Percentiles rank a stretch among this genome's conserved stretches.
phyloP scores from a whole-genome alignment of 1,140 invertebrate genomes.

The Saccostrea glomerata region DNA sequence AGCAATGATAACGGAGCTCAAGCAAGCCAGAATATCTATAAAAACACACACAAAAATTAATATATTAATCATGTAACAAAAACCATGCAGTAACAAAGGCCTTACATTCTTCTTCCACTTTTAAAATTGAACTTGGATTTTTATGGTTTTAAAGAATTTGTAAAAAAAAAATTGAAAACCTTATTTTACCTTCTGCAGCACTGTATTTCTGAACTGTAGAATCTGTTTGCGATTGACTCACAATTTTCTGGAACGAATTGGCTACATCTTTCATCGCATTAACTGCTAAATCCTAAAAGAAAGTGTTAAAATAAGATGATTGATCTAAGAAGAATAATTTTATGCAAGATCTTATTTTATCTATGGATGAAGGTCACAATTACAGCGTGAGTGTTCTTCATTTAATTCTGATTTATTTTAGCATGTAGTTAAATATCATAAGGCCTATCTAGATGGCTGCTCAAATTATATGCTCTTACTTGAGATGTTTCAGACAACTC shows the following conservation, averaged over 20 bases:
- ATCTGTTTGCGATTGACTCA: slow-evolving; percentile 53
- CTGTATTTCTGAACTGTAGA: slow-evolving; percentile 59
- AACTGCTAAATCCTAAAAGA: slow-evolving; percentile 57
- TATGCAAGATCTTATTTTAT: not conserved
- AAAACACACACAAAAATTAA: not conserved
- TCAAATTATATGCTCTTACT: slow-evolving; percentile 46
- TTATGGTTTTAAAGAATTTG: not conserved
- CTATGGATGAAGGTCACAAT: no score
- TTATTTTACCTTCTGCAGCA: slow-evolving; percentile 64
- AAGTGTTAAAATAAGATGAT: not conserved
- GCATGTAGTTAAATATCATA: no score
- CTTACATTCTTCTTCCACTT: not conserved
- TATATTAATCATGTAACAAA: no score
- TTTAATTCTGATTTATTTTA: no score
- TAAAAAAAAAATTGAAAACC: not conserved
- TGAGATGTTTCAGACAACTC: slow-evolving; percentile 67
- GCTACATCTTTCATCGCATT: slow-evolving; percentile 64
- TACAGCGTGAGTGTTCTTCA: no score
- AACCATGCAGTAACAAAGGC: no score
- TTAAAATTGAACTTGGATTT: not conserved
- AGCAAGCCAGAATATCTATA: slow-evolving; percentile 51
- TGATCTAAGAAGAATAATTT: not conserved
- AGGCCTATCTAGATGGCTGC: no score
- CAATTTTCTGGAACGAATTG: slow-evolving; percentile 58
- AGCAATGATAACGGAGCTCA: slow-evolving; percentile 66